phyloP scores from a whole-genome alignment of 2,113 vertebrate species.

The Clupea harengus region DNA sequence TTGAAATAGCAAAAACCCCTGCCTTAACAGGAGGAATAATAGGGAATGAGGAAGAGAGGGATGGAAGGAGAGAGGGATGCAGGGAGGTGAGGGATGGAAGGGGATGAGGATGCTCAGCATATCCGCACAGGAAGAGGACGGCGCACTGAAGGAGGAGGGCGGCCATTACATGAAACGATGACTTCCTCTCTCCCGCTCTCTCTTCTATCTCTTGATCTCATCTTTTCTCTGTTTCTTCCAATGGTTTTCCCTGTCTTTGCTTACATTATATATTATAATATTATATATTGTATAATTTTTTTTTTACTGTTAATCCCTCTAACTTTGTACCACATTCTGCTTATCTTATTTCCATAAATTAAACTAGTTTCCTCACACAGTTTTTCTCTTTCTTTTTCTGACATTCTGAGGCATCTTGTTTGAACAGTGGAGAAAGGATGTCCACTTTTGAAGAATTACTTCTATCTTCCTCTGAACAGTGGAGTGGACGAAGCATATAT shows the following conservation, averaged over 20 bases:
- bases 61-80: neutral
- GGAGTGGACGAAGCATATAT: neutral
- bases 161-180: constrained; percentile 11
- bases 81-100: neutral
- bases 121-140: neutral
- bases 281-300: neutral
- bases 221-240: neutral
- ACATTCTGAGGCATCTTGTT: neutral
- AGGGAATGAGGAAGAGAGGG: neutral
- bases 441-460: no score
- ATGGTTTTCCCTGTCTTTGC: neutral
- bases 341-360: neutral
- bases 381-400: no score
- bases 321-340: neutral
- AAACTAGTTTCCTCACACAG: neutral
- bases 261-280: neutral
- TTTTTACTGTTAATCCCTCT: neutral
- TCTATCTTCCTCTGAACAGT: neutral
- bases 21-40: constrained; percentile 45
- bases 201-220: neutral
- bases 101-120: neutral
- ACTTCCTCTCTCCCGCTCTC: neutral
- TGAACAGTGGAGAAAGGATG: neutral
- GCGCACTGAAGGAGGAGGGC: neutral
- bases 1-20: constrained; percentile 63